Evolutionary conservation across 2,113 vertebrate genomes (phyloP).

Genomic region (Bostrychus sinensis): DNA sequence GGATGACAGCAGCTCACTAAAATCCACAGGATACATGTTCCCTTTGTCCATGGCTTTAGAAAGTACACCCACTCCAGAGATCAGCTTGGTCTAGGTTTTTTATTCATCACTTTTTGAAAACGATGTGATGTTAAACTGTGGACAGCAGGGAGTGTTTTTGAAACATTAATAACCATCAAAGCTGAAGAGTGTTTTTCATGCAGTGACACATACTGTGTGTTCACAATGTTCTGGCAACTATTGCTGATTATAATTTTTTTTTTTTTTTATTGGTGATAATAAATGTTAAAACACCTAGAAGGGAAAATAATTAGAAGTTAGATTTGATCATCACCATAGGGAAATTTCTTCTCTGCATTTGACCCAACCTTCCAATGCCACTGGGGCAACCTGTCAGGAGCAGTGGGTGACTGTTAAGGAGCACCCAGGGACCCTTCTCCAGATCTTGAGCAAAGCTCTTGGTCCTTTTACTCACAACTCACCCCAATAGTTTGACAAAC

Average conservation of each 20-base stretch:
- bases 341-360: too few relatives aligned
- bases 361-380: too few relatives aligned
- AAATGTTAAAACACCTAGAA: too few relatives aligned
- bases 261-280: too few relatives aligned
- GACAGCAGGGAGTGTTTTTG: slow-evolving; percentile 26
- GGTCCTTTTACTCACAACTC: too few relatives aligned
- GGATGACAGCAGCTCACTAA: slow-evolving; percentile 61
- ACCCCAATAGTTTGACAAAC: too few relatives aligned
- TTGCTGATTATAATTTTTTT: neutral
- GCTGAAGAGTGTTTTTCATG: slow-evolving; percentile 5
- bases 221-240: neutral
- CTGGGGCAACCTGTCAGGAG: too few relatives aligned
- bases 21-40: slow-evolving; percentile 53
- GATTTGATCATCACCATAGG: too few relatives aligned
- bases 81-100: slow-evolving; percentile 28
- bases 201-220: neutral
- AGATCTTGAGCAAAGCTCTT: too few relatives aligned
- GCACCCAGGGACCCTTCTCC: too few relatives aligned
- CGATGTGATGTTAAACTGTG: slow-evolving; percentile 32
- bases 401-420: too few relatives aligned
- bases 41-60: slow-evolving; percentile 55
- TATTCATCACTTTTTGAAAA: slow-evolving; percentile 9
- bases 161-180: slow-evolving; percentile 25
- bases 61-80: slow-evolving; percentile 45
- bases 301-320: too few relatives aligned